phyloP scores from a whole-genome alignment of 2,797 vertebrate species.

The Liparis tanakae region DNA sequence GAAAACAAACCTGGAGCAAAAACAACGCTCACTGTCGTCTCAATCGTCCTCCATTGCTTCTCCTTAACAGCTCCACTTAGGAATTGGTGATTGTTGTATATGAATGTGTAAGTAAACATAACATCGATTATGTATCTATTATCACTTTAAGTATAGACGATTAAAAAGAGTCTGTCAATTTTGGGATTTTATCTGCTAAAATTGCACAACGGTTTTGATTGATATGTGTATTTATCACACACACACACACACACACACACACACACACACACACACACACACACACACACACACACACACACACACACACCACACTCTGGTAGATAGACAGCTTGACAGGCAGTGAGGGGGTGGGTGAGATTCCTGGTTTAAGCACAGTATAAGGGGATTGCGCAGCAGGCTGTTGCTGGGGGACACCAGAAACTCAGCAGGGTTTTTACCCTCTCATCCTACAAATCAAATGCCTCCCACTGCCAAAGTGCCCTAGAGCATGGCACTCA shows the following conservation, averaged over 20 bases:
- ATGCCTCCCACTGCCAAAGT: conserved; percentile 38
- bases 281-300: not conserved
- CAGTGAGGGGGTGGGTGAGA: conserved; percentile 19
- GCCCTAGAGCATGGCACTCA: conserved; percentile 56
- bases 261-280: not conserved
- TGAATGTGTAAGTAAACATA: not conserved
- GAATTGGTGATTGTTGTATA: not conserved
- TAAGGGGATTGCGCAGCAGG: conserved; percentile 30
- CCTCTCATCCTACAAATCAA: conserved; percentile 49
- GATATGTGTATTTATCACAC: not conserved
- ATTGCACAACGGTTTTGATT: not conserved
- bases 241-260: not conserved
- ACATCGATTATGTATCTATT: not conserved
- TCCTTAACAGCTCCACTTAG: not conserved
- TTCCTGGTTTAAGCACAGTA: conserved; percentile 37
- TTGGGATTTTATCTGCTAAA: not conserved
- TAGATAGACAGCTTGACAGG: conserved; percentile 42
- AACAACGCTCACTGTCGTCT: not conserved
- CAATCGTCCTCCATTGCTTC: not conserved
- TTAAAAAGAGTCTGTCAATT: not conserved
- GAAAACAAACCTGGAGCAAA: not conserved
- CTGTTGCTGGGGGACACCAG: conserved; percentile 37
- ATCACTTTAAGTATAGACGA: not conserved
- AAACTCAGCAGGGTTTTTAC: conserved; percentile 43
- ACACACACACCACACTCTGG: not conserved